Evolutionary conservation across 2,797 vertebrate species (phyloP).

Genomic region (Takifugu ocellatus): DNA sequence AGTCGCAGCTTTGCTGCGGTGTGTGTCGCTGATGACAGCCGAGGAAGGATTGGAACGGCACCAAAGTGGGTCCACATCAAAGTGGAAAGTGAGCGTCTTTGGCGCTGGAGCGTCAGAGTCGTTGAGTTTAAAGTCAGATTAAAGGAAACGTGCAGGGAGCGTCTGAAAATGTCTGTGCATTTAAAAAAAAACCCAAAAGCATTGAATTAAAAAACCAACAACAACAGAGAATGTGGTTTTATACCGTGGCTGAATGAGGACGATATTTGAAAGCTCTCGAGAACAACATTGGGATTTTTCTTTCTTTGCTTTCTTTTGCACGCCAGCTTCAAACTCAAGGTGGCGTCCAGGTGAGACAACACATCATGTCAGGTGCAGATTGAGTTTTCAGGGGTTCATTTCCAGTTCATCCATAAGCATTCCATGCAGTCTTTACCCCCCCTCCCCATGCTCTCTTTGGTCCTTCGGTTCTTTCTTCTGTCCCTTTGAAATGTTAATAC

Average conservation of each 20-base stretch:
- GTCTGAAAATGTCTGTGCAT: no score
- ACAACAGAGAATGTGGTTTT: not conserved
- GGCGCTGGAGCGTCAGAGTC: slow-evolving; percentile 10
- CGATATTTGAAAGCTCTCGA: slow-evolving; percentile 23
- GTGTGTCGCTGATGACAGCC: slow-evolving; percentile 46
- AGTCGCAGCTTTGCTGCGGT: slow-evolving; percentile 23
- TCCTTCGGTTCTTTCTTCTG: slow-evolving; percentile 7
- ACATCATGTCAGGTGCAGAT: slow-evolving; percentile 72
- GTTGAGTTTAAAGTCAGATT: slow-evolving; percentile 12
- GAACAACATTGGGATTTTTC: slow-evolving; percentile 42
- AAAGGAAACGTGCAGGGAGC: no score
- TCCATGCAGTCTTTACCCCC: slow-evolving; percentile 63
- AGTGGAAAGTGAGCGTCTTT: no score
- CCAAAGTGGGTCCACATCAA: not conserved
- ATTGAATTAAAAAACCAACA: no score
- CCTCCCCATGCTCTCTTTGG: slow-evolving; percentile 16
- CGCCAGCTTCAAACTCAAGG: slow-evolving; percentile 44
- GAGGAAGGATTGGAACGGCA: slow-evolving; percentile 29
- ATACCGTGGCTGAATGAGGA: no score
- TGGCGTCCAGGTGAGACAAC: slow-evolving; percentile 58
- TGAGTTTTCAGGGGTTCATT: slow-evolving; percentile 69
- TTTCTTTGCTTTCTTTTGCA: not conserved
- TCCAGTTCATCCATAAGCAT: slow-evolving; percentile 67
- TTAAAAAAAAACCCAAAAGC: no score
- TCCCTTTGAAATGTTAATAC: slow-evolving; percentile 40